Base-by-base conservation (phyloP, 2,797 vertebrate species). In the Monodelphis domestica region DNA sequence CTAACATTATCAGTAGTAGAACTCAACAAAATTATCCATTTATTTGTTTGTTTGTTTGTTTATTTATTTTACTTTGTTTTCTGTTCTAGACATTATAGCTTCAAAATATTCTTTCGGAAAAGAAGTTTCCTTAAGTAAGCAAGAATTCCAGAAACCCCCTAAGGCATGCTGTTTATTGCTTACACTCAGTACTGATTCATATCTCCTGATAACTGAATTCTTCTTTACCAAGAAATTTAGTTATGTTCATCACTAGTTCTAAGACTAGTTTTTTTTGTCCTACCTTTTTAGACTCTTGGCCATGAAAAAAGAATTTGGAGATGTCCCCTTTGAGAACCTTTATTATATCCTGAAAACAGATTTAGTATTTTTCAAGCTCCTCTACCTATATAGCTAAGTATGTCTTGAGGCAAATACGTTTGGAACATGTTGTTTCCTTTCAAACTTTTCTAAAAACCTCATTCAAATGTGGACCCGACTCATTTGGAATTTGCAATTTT, bases 61-160 rank as follows among this genome's bases (percentile, higher is more conserved):
- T n/a, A n/a, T n/a, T n/a, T n/a, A n/a, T n/a, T 91, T 84, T 45
- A 5, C 15, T 93, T 2, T 7, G n/a, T 53, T 90, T 94, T 63
- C 55, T 94, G 94, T 53, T 94, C 89, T 50, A 12, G 30, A 12
- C 91, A 87, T 90, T 88, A 95, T 56, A 59, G 56, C 9, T 78
- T 93, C 78, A 93, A 93, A 91, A 96, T 95, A 70, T 88, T 95
- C 53, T 96, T 91, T 95, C 89, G 63, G 90, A 92, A 95, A 89
- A 93, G 89, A 95, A 89, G 54, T 95, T 95, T 93, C 51, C 78
- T 51, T 84, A 91, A 91, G 90, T 90, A 91, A 96, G 91, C 84
- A 94, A 92, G 59, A 95, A 91, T 95, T 88, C 63, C 89, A 63
- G 87, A 59, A 87, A 84, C 53, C 38, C 56, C 54, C 50, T 45